A percentile compares a stretch with the other conserved stretches of the same genome.
These are phyloP conservation scores for Teleogryllus oceanicus DNA, from an alignment of 2,888 invertebrate genomes.

Conservation along the genomic window DNA sequence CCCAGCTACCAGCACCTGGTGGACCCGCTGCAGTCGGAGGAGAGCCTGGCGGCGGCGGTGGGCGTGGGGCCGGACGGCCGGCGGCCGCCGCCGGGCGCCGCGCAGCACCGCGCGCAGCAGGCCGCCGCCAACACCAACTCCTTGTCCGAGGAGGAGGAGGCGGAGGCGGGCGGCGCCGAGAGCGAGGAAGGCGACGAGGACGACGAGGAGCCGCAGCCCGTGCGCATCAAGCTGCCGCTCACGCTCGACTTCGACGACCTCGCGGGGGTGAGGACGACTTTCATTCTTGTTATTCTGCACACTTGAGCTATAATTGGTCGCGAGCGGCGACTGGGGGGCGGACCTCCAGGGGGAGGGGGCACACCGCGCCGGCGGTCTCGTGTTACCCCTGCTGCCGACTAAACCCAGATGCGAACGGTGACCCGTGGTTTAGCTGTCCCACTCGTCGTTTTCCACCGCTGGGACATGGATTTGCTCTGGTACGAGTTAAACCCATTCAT, in stretches of 20 bases:
- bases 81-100: conserved; percentile 35
- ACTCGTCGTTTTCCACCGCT: too few species aligned
- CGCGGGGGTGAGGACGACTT: conserved; percentile 60
- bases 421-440: too few species aligned
- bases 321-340: too few species aligned
- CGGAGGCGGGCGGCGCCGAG: conserved; percentile 55
- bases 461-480: too few species aligned
- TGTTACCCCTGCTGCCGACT: too few species aligned
- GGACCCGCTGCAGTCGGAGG: conserved; percentile 43
- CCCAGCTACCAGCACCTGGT: conserved; percentile 42
- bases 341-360: too few species aligned
- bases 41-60: conserved; percentile 36
- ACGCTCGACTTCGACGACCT: conserved; percentile 80
- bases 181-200: conserved; percentile 51
- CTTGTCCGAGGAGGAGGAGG: conserved; percentile 47
- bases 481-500: too few species aligned
- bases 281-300: too few species aligned
- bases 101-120: conserved; percentile 47
- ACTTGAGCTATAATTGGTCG: too few species aligned
- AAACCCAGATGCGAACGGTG: too few species aligned
- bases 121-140: conserved; percentile 40
- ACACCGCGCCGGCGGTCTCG: too few species aligned
- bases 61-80: conserved; percentile 29
- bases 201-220: conserved; percentile 47
- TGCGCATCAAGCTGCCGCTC: conserved; percentile 68